A percentile compares a stretch with the other conserved stretches of the same genome.
Conservation (phyloP, 1,140 invertebrate species). For the Oedothorax gibbosus region DNA sequence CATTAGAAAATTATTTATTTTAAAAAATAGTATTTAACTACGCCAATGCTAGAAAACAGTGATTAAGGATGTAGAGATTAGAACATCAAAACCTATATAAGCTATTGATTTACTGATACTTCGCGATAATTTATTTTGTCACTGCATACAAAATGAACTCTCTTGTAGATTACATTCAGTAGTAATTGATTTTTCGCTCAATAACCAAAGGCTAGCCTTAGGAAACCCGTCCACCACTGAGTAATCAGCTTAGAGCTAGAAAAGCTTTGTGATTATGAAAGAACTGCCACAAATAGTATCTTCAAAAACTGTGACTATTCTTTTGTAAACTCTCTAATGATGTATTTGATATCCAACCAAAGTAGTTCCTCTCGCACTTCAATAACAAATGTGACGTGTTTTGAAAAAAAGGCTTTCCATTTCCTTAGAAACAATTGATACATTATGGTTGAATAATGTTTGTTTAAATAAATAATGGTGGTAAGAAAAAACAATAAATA, state of each 20-base stretch:
- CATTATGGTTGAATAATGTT: no score
- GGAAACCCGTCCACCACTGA: slow-evolving; percentile 23
- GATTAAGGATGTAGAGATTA: slow-evolving; percentile 10
- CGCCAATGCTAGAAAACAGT: no score
- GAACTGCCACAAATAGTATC: slow-evolving; percentile 30
- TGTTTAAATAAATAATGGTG: no score
- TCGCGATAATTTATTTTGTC: slow-evolving; percentile 59
- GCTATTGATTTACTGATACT: slow-evolving; percentile 57
- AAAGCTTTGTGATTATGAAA: slow-evolving; percentile 33
- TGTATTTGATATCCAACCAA: slow-evolving; percentile 28
- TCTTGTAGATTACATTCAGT: slow-evolving; percentile 43
- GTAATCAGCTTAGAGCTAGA: slow-evolving; percentile 17
- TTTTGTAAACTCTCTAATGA: slow-evolving; percentile 30
- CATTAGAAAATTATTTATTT: no score
- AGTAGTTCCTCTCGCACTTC: neutral
- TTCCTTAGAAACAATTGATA: neutral
- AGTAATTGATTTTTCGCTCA: slow-evolving; percentile 57
- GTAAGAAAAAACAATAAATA: no score
- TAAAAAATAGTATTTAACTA: no score
- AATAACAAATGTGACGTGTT: neutral
- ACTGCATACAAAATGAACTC: slow-evolving; percentile 56
- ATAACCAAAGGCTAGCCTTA: slow-evolving; percentile 31
- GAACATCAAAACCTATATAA: slow-evolving; percentile 43
- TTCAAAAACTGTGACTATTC: slow-evolving; percentile 30
- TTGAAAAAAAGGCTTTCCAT: neutral